Conservation (phyloP, 2,797 vertebrate species). For the Perodicticus potto region DNA sequence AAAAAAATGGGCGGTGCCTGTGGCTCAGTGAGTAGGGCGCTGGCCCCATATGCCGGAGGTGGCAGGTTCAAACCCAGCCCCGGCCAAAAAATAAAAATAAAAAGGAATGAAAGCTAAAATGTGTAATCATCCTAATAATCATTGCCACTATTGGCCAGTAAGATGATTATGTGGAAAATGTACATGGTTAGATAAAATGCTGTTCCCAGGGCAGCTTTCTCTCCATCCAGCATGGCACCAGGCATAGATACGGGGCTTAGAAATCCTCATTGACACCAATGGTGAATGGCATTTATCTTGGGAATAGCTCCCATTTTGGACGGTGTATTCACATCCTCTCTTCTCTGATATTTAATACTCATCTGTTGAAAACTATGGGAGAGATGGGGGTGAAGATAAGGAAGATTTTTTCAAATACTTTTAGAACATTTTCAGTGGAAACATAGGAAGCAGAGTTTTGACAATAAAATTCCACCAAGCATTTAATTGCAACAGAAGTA, state of each 20-base stretch:
- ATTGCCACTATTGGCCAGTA: not conserved
- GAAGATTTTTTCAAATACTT: not conserved
- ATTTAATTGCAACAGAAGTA: not conserved
- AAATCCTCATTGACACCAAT: not conserved
- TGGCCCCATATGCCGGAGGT: no score
- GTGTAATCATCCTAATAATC: no score
- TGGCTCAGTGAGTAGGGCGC: no score
- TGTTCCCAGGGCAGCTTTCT: no score
- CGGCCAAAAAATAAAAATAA: no score
- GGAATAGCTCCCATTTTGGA: not conserved
- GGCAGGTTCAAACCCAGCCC: no score
- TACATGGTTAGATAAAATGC: not conserved
- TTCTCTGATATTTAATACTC: not conserved
- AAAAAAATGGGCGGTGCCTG: no score
- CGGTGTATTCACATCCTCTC: not conserved
- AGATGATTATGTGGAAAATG: not conserved
- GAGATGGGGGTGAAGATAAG: not conserved
- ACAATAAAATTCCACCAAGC: not conserved
- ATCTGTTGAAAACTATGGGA: not conserved
- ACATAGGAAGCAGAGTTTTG: not conserved
- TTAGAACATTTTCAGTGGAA: not conserved
- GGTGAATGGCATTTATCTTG: not conserved
- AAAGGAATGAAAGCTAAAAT: not conserved
- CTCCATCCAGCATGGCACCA: not conserved
- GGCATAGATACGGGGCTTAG: no score